These are phyloP conservation scores for Lucinisca nassula DNA, from an alignment of 2,888 invertebrate species.

Conservation along the genomic window DNA sequence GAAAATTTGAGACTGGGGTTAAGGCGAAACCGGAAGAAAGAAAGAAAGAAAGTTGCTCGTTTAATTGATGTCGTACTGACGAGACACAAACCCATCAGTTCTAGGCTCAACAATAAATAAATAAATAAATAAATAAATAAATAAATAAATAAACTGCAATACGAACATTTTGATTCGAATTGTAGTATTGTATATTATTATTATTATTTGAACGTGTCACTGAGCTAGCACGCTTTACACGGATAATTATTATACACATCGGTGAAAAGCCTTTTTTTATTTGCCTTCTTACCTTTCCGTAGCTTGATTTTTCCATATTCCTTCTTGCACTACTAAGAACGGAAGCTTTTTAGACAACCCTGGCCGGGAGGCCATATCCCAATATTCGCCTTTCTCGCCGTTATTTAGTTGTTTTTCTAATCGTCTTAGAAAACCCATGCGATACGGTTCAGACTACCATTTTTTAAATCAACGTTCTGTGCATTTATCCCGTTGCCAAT, in stretches of 20 bases:
- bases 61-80: no score
- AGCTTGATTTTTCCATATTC: constrained; percentile 51
- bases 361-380: not conserved
- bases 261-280: no score
- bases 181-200: no score
- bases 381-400: not conserved
- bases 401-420: not conserved
- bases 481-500: not conserved
- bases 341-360: constrained; percentile 33
- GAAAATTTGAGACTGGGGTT: no score
- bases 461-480: not conserved
- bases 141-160: not conserved
- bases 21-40: no score
- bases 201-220: not conserved
- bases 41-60: no score
- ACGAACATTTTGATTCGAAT: no score
- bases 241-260: not conserved
- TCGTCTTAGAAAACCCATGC: not conserved
- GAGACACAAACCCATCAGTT: no score
- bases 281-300: constrained; percentile 50
- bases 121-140: not conserved
- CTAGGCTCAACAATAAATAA: no score
- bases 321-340: constrained; percentile 53
- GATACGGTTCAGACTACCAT: not conserved
- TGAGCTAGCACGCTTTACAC: not conserved